Evolutionary conservation across 1,140 invertebrate genomes (phyloP).

Genomic region (Nasonia longicornis): DNA sequence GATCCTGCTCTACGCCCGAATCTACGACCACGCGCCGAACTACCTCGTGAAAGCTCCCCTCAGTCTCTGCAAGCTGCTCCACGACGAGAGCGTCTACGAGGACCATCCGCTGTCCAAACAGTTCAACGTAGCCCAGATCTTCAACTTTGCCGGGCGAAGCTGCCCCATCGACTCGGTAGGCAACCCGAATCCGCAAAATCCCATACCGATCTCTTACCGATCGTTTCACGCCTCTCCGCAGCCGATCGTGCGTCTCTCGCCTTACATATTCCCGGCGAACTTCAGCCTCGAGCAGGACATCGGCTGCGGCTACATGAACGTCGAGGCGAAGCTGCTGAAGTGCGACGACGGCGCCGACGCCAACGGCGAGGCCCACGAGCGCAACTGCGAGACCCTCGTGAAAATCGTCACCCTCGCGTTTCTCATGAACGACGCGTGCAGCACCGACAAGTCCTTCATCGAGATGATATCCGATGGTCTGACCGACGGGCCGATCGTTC

Average conservation of each 20-base stretch:
- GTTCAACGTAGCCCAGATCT: constrained; percentile 18
- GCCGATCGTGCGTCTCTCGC: constrained; percentile 2
- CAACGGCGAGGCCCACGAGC: background rate
- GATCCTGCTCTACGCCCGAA: constrained; percentile 21
- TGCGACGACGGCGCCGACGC: background rate
- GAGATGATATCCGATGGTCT: background rate
- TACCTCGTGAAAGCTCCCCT: background rate
- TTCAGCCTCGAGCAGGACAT: background rate
- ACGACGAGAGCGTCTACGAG: background rate
- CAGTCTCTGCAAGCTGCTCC: constrained; percentile 18
- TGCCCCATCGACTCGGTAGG: constrained; percentile 24
- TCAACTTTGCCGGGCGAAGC: constrained; percentile 11
- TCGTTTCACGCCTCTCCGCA: background rate
- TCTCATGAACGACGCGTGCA: background rate
- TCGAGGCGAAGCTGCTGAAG: constrained; percentile 19
- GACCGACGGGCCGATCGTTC: background rate
- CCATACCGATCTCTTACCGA: background rate
- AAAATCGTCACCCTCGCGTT: background rate
- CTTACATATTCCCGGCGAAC: constrained; percentile 19
- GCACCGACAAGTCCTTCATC: background rate
- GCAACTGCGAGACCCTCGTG: background rate
- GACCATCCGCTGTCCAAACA: background rate
- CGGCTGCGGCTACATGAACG: constrained; percentile 24
- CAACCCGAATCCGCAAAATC: background rate
- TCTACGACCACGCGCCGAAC: background rate